These are phyloP conservation scores for Netelia melanura DNA, from an alignment of 2,888 invertebrate genomes.

Conservation along the genomic window DNA sequence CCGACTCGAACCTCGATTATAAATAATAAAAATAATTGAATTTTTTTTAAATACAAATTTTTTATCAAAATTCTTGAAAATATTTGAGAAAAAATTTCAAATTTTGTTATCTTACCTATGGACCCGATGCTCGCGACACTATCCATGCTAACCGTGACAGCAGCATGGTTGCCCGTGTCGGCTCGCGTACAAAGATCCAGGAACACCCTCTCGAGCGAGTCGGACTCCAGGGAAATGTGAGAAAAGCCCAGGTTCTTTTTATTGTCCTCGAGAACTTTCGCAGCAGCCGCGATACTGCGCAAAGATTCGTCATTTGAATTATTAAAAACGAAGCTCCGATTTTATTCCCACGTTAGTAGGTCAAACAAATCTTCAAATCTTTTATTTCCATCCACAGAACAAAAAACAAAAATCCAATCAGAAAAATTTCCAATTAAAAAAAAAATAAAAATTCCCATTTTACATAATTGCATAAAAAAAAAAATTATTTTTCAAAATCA, in stretches of 20 bases:
- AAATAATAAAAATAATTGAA: neutral
- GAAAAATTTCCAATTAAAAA: neutral
- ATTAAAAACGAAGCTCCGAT: constrained; percentile 73
- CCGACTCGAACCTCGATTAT: too few relatives aligned
- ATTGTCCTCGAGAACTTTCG: constrained; percentile 85
- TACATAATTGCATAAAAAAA: too few relatives aligned
- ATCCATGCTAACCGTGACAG: constrained; percentile 70
- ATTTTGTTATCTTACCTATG: constrained; percentile 64
- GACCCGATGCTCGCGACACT: constrained; percentile 71
- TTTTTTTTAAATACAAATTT: neutral
- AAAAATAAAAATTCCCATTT: too few relatives aligned
- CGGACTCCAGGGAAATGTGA: constrained; percentile 87
- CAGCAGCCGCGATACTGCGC: constrained; percentile 85
- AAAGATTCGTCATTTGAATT: constrained; percentile 34
- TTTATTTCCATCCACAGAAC: neutral
- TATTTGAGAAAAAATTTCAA: neutral
- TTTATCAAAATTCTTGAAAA: neutral
- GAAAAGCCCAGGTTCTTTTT: constrained; percentile 84
- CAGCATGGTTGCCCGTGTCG: constrained; percentile 76
- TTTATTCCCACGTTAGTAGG: neutral
- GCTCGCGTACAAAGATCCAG: constrained; percentile 86
- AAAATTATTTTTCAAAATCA: too few relatives aligned
- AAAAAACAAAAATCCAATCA: neutral
- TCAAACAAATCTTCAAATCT: neutral
- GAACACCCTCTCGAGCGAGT: constrained; percentile 89